Base-by-base conservation (phyloP, 2,797 vertebrate genomes). In the Trematocara caparti region DNA sequence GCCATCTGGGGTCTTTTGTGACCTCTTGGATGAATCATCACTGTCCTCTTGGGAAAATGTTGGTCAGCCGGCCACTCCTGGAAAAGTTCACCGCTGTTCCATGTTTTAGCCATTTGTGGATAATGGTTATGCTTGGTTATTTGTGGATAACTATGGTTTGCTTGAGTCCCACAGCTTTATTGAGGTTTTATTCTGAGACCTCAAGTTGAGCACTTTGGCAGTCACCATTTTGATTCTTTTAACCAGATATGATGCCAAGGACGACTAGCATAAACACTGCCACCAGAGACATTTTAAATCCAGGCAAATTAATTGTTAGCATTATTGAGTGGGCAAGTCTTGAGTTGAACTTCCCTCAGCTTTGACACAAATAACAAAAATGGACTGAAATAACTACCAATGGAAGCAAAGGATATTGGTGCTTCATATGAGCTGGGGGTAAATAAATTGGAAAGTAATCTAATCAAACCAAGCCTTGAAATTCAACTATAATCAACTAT, bases 31-130 rank as follows among this genome's bases (percentile, higher is more conserved):
- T 6, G 55, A 34, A 32, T 57, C 0, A 5, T n/a, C 3, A 17
- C 9, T 34, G 55, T n/a, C 1, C 55, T 6, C 55, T 59, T n/a
- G 30, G 55, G 30, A 34, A 34, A 59, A 59, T 1, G 30, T 59
- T n/a, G 30, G 15, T 59, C 2, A 0, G 30, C 5, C 0, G 3
- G 55, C 15, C 30, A 34, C 30, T n/a, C 30, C 53, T n/a, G 53
- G 30, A 9, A 34, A 57, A 10, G 53, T 57, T 34, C 53, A 57
- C 53, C 0, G 3, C 55, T 59, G 30, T 57, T 57, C 30, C 15
- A 57, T 34, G 30, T n/a, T 34, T n/a, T 34, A 6, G 15, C 55
- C 15, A 59, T 59, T 59, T 34, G 15, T 34, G 55, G 55, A n/a
- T n/a, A 59, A 59, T 59, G 30, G 15, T n/a, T n/a, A n/a, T n/a